These are phyloP conservation scores for Morinoia aosen DNA, from an alignment of 2,888 invertebrate genomes.

Conservation along the genomic window DNA sequence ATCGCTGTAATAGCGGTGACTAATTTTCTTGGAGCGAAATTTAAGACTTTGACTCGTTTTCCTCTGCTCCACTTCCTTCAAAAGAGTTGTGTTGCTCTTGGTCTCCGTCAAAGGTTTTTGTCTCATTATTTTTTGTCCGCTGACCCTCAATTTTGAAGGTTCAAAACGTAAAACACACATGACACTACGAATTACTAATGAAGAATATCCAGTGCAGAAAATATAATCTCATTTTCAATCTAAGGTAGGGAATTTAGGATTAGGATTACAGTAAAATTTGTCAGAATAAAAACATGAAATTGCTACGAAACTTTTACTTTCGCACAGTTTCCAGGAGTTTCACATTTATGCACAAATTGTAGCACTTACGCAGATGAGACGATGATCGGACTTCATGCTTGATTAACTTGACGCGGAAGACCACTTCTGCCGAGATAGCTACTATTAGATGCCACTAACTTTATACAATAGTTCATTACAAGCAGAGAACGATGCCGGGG, in stretches of 20 bases:
- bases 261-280: not conserved
- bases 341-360: not conserved
- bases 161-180: not conserved
- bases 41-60: not conserved
- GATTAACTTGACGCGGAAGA: not conserved
- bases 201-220: not conserved
- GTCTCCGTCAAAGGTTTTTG: not conserved
- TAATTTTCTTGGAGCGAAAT: conserved; percentile 26
- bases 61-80: not conserved
- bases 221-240: not conserved
- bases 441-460: not conserved
- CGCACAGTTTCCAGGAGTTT: not conserved
- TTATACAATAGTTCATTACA: not conserved
- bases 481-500: not conserved
- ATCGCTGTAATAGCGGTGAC: conserved; percentile 22
- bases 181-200: not conserved
- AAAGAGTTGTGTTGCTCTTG: not conserved
- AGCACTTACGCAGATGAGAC: not conserved
- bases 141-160: not conserved
- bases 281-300: not conserved
- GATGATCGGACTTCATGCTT: not conserved
- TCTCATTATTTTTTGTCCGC: not conserved
- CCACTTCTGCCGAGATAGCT: not conserved
- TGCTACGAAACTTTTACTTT: not conserved
- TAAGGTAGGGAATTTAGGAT: not conserved